A percentile compares a stretch with the other conserved stretches of the same genome.
These are phyloP conservation scores for Coptodon rendalli DNA, from an alignment of 2,113 vertebrate genomes.

Conservation along the genomic window DNA sequence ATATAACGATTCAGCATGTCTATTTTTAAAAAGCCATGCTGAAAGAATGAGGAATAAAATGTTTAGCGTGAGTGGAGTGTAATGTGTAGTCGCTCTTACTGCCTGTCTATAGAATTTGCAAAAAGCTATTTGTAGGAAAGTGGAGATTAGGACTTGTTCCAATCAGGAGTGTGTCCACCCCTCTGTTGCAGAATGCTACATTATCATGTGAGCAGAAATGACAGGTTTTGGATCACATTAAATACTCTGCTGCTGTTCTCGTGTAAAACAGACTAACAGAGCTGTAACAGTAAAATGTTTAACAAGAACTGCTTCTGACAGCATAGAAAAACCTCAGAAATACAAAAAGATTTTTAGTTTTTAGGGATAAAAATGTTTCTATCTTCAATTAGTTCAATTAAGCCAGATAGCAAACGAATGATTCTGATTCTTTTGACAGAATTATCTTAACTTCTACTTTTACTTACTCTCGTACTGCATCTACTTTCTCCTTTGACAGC, in stretches of 20 bases:
- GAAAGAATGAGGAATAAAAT: neutral
- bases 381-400: neutral
- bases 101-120: neutral
- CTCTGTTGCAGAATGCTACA: neutral
- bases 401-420: neutral
- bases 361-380: neutral
- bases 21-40: neutral
- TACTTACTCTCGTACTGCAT: neutral
- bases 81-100: neutral
- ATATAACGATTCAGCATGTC: neutral
- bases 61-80: neutral
- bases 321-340: neutral
- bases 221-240: slow-evolving; percentile 8
- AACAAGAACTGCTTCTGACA: neutral
- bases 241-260: slow-evolving; percentile 9
- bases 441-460: neutral
- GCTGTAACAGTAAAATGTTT: neutral
- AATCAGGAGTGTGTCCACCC: neutral
- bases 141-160: slow-evolving; percentile 18
- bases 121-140: slow-evolving; percentile 3
- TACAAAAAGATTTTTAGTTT: neutral
- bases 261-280: neutral
- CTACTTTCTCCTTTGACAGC: neutral
- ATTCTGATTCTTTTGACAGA: neutral
- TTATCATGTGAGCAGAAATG: slow-evolving; percentile 24